These are phyloP conservation scores for Semaprochilodus insignis DNA, from an alignment of 2,797 vertebrate genomes.

Conservation along the genomic window DNA sequence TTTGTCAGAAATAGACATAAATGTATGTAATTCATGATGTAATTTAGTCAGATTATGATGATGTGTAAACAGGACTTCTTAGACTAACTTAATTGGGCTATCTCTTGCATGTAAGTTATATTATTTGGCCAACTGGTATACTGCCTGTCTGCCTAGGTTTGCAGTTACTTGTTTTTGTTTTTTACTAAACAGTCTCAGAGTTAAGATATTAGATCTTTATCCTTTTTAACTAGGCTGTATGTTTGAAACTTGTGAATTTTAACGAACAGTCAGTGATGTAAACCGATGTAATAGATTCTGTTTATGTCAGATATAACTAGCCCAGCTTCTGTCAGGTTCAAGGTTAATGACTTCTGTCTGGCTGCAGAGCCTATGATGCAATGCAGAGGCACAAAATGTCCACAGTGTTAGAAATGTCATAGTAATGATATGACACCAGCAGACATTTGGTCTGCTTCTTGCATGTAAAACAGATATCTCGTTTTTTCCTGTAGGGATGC, in stretches of 20 bases:
- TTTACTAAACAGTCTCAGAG: background rate
- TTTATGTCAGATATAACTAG: background rate
- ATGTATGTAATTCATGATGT: too few relatives aligned
- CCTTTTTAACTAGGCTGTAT: background rate
- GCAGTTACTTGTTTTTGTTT: background rate
- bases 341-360: slow-evolving; percentile 15
- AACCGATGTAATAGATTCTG: slow-evolving; percentile 16
- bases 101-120: too few relatives aligned
- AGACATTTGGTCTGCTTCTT: background rate
- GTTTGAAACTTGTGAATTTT: background rate
- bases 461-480: background rate
- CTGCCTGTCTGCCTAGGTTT: too few relatives aligned
- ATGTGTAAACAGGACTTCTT: too few relatives aligned
- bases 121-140: too few relatives aligned
- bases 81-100: too few relatives aligned
- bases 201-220: background rate
- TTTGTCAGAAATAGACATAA: too few relatives aligned
- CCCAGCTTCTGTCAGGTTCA: background rate
- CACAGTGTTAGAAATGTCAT: background rate
- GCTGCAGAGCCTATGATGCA: background rate
- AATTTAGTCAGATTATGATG: too few relatives aligned
- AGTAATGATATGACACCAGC: background rate
- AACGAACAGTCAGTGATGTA: slow-evolving; percentile 25
- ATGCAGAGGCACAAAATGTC: background rate
- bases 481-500: background rate